Percentiles rank a stretch among this genome's conserved stretches.
Evolutionary conservation across 2,113 vertebrate species (phyloP).

Genomic region (Heterocephalus glaber): DNA sequence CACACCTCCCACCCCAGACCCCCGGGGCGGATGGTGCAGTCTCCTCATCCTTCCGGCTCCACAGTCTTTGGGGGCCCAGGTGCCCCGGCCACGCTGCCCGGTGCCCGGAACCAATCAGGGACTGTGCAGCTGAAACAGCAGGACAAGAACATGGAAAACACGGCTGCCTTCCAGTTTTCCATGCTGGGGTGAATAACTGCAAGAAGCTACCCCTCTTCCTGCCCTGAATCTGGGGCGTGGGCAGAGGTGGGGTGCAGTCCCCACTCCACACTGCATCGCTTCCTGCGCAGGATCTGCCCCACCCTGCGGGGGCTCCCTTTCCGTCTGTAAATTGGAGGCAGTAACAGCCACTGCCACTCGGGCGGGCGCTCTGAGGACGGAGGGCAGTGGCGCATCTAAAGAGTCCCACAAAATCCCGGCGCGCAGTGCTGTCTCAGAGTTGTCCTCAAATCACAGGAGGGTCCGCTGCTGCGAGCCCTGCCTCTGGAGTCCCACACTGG

Average conservation of each 20-base stretch:
- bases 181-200: no score
- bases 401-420: neutral
- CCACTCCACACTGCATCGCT: accelerated
- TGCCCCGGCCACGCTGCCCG: neutral
- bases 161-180: neutral
- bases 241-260: neutral
- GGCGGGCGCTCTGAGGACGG: neutral
- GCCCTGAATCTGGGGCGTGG: neutral
- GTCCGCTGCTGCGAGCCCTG: neutral
- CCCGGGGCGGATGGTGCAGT: no score
- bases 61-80: neutral
- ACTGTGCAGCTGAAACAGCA: neutral
- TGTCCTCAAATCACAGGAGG: neutral
- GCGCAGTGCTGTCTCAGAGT: neutral
- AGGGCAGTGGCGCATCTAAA: neutral
- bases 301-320: neutral
- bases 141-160: neutral
- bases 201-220: neutral
- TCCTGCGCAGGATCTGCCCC: neutral
- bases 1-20: accelerated
- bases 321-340: neutral
- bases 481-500: neutral
- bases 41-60: neutral
- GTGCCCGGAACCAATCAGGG: neutral
- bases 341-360: neutral